Percentiles rank a stretch among this genome's conserved stretches.
Conservation (phyloP, 2,888 invertebrate genomes). For the Acleris sparsana region DNA sequence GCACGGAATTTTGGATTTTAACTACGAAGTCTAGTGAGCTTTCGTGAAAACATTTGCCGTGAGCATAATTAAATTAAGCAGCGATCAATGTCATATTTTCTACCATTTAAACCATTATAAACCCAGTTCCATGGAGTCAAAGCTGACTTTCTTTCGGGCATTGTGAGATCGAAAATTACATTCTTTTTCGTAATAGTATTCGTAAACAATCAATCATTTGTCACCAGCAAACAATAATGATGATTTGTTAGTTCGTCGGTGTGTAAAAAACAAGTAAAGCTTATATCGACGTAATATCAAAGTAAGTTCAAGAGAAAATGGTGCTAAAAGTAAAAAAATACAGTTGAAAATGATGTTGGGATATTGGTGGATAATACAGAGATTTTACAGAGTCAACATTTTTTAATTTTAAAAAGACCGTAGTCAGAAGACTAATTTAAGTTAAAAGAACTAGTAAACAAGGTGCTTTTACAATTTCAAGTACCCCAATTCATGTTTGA, state of each 20-base stretch:
- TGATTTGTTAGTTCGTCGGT: slow-evolving; percentile 34
- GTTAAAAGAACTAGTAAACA: background rate
- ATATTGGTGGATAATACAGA: no score
- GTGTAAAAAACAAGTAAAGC: slow-evolving; percentile 12
- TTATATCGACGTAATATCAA: no score
- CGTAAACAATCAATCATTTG: slow-evolving; percentile 34
- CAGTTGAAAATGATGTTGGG: no score
- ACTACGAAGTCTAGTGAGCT: no score
- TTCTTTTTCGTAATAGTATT: slow-evolving; percentile 36
- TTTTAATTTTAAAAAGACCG: background rate
- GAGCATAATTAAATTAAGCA: background rate
- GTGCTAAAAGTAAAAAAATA: no score
- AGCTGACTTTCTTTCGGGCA: background rate
- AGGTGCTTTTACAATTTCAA: no score
- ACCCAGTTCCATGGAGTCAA: background rate
- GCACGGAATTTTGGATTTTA: no score
- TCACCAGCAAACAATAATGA: slow-evolving; percentile 35
- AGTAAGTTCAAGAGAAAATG: no score
- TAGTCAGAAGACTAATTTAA: background rate
- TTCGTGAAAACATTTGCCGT: no score
- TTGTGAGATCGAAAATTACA: slow-evolving; percentile 10
- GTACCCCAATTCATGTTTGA: no score
- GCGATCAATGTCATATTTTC: background rate
- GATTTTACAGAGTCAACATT: no score
- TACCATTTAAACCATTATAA: background rate